A percentile compares a stretch with the other conserved stretches of the same genome.
Evolutionary conservation across 1,140 invertebrate genomes (phyloP).

Genomic region (Dinoponera quadriceps): DNA sequence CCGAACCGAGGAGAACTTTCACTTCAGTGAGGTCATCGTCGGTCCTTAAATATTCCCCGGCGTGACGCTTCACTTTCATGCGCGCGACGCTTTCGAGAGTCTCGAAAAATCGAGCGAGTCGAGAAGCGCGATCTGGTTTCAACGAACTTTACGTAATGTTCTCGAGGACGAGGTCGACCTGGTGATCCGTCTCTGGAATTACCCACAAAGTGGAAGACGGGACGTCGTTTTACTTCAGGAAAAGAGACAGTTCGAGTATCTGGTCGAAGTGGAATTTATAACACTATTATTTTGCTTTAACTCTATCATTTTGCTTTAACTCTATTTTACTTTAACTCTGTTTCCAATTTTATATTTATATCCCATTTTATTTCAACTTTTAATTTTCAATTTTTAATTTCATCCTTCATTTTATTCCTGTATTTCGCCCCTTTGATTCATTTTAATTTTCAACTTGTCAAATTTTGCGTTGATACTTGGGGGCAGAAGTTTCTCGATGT

Average conservation of each 20-base stretch:
- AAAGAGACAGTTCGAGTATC: background rate
- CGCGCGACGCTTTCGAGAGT: conserved; percentile 49
- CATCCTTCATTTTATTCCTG: too few species aligned
- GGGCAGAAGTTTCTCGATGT: too few species aligned
- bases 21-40: conserved; percentile 76
- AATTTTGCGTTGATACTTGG: too few species aligned
- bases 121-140: conserved; percentile 15
- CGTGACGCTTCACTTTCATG: conserved; percentile 79
- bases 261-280: background rate
- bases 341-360: too few species aligned
- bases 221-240: background rate
- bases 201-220: background rate
- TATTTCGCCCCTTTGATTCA: too few species aligned
- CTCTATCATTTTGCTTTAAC: too few species aligned
- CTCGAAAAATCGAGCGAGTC: conserved; percentile 54
- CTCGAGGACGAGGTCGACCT: background rate
- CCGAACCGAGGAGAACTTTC: conserved; percentile 73
- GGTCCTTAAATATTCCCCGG: conserved; percentile 77
- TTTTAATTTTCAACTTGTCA: too few species aligned
- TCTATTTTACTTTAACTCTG: too few species aligned
- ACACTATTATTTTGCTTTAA: too few species aligned
- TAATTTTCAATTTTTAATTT: too few species aligned
- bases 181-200: background rate
- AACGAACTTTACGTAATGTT: conserved; percentile 37
- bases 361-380: too few species aligned